Base-by-base conservation (phyloP, 2,888 invertebrate genomes). In the Cinara cedri region DNA sequence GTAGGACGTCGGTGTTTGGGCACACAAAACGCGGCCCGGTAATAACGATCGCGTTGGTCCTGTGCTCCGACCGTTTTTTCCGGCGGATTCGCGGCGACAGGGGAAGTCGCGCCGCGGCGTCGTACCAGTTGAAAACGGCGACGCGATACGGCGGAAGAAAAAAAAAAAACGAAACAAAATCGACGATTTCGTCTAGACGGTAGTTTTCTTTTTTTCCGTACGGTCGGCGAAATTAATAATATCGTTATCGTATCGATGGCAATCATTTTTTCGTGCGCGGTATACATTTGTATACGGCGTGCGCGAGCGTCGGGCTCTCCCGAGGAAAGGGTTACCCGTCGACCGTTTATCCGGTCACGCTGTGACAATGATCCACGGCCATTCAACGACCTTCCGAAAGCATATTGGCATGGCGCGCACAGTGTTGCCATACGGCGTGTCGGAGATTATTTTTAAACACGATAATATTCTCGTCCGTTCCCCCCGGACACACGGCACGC, bases 281-380 rank as follows among this genome's bases (percentile, higher is more conserved):
- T 63, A 42, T 46, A 42, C 34, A 46, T 54, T 8, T 6, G 54
- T 42, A n/a, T 42, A n/a, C n/a, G n/a, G 62, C n/a, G 63, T 13
- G 19, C 24, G 24, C 34, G n/a, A 16, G 34, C 42, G n/a, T n/a
- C n/a, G 54, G n/a, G n/a, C 42, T 16, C n/a, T n/a, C n/a, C 19
- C n/a, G 34, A 46, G 57, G 66, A 60, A 66, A 68, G 68, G 68
- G 66, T 46, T 49, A 57, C 76, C 46, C 76, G 76, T 66, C 76
- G 76, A 76, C 14, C 24, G 57, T 57, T 76, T 76, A 70, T 78
- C 78, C 78, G 78, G 78, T 78, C 70, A 78, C 60, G 70, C 78
- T 60, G 68, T 78, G 78, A 70, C 78, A 78, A 78, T 78, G 78
- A 78, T 78, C 78, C 78, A 78, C 78, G 78, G 78, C 78, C 78